Percentiles rank a stretch among this genome's conserved stretches.
phyloP scores from a whole-genome alignment of 2,888 invertebrate species.

The Heliothis peltigera region DNA sequence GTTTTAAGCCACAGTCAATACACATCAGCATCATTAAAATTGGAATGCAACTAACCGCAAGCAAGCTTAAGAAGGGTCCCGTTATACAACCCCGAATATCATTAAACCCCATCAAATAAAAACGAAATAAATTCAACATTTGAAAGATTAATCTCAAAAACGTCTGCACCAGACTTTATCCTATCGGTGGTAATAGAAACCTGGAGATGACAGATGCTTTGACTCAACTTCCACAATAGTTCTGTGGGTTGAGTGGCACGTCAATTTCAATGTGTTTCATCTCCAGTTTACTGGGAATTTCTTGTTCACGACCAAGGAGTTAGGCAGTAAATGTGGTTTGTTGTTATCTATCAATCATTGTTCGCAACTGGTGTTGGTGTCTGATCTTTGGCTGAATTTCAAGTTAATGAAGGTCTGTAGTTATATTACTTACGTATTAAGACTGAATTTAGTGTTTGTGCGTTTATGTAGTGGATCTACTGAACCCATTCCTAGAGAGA shows the following conservation, averaged over 20 bases:
- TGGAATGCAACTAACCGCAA: too few relatives aligned
- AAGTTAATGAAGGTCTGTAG: too few relatives aligned
- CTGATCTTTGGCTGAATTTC: too few relatives aligned
- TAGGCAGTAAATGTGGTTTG: background rate
- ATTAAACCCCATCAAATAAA: conserved; percentile 29
- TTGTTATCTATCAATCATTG: background rate
- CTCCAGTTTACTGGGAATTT: conserved; percentile 34
- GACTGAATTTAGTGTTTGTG: too few relatives aligned
- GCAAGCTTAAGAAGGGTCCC: background rate
- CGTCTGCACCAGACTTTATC: conserved; percentile 30
- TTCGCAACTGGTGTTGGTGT: background rate
- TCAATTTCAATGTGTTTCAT: conserved; percentile 54
- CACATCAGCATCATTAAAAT: too few relatives aligned
- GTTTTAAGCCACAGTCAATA: too few relatives aligned
- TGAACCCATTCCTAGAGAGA: too few relatives aligned
- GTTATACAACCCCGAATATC: background rate
- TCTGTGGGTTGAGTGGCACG: conserved; percentile 59
- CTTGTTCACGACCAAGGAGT: conserved; percentile 17
- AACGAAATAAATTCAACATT: conserved; percentile 16
- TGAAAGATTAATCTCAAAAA: conserved; percentile 36
- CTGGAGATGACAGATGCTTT: conserved; percentile 61
- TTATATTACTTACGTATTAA: too few relatives aligned
- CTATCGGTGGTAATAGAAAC: conserved; percentile 35
- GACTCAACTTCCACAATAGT: conserved; percentile 64
- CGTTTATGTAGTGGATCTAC: too few relatives aligned